A percentile compares a stretch with the other conserved stretches of the same genome.
Conservation (phyloP, 1,140 invertebrate species). For the Zaprionus ghesquierei region DNA sequence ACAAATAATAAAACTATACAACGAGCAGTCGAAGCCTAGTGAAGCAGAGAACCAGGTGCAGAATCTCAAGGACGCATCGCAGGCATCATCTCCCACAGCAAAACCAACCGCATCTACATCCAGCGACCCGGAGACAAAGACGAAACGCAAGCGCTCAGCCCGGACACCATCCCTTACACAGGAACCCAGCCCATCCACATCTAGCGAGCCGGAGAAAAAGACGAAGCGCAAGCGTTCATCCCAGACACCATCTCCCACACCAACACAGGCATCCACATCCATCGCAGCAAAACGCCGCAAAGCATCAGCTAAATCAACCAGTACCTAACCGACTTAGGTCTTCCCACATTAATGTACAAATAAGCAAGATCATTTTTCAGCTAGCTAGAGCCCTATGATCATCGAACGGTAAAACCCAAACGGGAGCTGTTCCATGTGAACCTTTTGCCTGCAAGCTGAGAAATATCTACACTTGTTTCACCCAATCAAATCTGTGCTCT, state of each 20-base stretch:
- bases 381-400: conserved; percentile 38
- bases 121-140: background rate
- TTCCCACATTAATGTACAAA: background rate
- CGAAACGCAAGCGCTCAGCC: background rate
- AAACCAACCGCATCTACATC: background rate
- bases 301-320: background rate
- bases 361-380: background rate
- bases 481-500: background rate
- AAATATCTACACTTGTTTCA: background rate
- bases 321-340: too few relatives aligned
- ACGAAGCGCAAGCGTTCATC: background rate
- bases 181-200: background rate
- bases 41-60: background rate
- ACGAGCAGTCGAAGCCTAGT: background rate
- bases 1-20: conserved; percentile 23
- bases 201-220: background rate
- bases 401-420: conserved; percentile 32
- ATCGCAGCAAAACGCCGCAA: conserved; percentile 1
- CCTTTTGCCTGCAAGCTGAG: conserved; percentile 16
- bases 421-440: conserved; percentile 26
- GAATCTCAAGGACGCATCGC: background rate
- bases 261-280: background rate
- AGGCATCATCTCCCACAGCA: background rate
- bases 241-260: background rate
- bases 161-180: background rate